Conservation (phyloP, 2,113 vertebrate genomes). For the Megaceryle torquata region DNA sequence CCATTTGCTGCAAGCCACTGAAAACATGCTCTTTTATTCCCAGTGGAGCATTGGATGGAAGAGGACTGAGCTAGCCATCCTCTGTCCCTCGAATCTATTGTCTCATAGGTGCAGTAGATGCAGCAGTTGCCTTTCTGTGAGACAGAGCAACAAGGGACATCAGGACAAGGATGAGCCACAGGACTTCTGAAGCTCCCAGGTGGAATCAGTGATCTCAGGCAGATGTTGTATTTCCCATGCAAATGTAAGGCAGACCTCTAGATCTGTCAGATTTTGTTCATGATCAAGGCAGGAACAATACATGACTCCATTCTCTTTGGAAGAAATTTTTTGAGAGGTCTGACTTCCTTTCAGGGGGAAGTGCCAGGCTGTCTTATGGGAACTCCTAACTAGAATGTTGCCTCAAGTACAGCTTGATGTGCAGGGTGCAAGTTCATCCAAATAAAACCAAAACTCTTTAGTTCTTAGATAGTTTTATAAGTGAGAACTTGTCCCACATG, state of each 20-base stretch:
- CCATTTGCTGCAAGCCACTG: neutral
- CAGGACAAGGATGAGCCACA: accelerated
- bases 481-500: neutral
- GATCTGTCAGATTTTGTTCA: neutral
- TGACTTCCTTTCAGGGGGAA: neutral
- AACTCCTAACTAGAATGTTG: neutral
- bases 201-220: neutral
- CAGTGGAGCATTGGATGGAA: neutral
- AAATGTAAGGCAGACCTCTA: neutral
- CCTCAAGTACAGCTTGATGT: neutral
- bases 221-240: accelerated
- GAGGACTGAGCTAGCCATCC: neutral
- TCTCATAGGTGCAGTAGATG: neutral
- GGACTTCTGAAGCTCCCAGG: neutral
- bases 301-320: neutral
- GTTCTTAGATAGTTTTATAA: neutral
- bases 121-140: neutral
- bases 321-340: neutral
- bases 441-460: neutral
- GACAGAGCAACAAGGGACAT: neutral
- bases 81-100: neutral
- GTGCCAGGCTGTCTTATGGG: neutral
- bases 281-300: neutral
- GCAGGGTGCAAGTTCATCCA: neutral
- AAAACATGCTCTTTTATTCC: neutral